Evolutionary conservation across 1,140 invertebrate genomes (phyloP).

Genomic region (Proctacanthus coquilletti): DNA sequence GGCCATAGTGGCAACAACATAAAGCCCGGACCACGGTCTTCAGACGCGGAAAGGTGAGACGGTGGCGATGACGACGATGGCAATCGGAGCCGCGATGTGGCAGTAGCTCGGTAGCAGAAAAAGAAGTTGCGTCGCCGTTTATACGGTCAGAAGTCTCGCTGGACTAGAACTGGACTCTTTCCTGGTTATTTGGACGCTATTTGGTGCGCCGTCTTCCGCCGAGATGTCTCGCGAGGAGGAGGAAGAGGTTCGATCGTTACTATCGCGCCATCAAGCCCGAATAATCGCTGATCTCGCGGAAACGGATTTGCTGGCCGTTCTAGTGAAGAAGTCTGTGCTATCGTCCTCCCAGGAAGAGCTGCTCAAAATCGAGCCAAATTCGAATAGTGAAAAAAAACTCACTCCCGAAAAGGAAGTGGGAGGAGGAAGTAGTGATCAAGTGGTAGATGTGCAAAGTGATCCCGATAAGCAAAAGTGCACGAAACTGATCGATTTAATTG

Average conservation of each 20-base stretch:
- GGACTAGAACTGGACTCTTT: no score
- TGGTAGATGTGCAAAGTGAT: not conserved
- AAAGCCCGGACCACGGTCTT: no score
- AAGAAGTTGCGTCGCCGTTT: no score
- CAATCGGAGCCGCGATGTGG: no score
- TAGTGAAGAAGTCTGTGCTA: constrained; percentile 27
- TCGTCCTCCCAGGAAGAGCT: constrained; percentile 26
- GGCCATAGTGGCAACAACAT: no score
- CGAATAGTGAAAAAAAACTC: not conserved
- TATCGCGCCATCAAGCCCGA: constrained; percentile 25
- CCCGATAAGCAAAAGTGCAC: constrained; percentile 13
- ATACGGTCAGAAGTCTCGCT: no score
- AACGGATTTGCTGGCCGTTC: constrained; percentile 22
- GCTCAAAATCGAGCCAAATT: constrained; percentile 7
- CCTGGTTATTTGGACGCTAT: no score
- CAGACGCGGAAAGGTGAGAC: no score
- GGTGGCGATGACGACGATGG: no score
- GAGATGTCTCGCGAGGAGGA: constrained; percentile 16
- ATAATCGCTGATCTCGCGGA: constrained; percentile 24
- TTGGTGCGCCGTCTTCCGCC: no score
- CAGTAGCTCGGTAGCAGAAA: no score
- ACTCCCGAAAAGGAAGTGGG: not conserved
- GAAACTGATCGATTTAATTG: constrained; percentile 34
- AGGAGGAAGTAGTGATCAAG: constrained; percentile 3
- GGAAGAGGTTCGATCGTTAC: constrained; percentile 26